phyloP scores from a whole-genome alignment of 2,888 invertebrate species.

The Drosophila fungiperda region DNA sequence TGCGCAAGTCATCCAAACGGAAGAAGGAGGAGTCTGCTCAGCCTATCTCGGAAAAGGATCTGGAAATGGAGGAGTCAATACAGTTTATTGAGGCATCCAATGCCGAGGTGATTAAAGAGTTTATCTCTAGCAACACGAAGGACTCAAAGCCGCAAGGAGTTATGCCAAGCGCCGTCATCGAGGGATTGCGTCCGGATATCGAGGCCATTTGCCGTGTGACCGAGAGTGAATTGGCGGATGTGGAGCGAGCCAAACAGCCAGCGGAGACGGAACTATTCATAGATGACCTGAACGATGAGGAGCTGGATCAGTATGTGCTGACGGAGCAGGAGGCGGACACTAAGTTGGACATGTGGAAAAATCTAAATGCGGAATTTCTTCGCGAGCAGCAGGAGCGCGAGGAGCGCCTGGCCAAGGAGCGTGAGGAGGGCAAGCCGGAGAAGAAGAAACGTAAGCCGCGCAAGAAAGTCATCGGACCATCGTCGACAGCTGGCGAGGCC shows the following conservation, averaged over 20 bases:
- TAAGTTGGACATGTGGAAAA: slow-evolving; percentile 95
- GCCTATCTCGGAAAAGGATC: slow-evolving; percentile 63
- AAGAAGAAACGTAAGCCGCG: slow-evolving; percentile 90
- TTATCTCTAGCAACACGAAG: slow-evolving; percentile 80
- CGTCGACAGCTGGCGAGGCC: slow-evolving; percentile 93
- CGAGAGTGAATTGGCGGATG: slow-evolving; percentile 84
- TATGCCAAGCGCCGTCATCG: slow-evolving; percentile 64
- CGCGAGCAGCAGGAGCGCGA: slow-evolving; percentile 94
- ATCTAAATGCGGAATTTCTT: slow-evolving; percentile 94
- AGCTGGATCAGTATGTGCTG: slow-evolving; percentile 94
- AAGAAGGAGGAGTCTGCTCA: slow-evolving; percentile 16
- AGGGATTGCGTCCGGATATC: slow-evolving; percentile 89
- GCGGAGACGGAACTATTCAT: slow-evolving; percentile 86
- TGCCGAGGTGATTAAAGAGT: slow-evolving; percentile 85
- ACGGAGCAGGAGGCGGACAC: slow-evolving; percentile 91
- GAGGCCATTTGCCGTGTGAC: slow-evolving; percentile 91
- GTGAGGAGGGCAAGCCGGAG: slow-evolving; percentile 94
- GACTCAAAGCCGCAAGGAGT: slow-evolving; percentile 23
- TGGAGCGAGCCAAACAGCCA: slow-evolving; percentile 82
- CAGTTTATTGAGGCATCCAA: slow-evolving; percentile 86
- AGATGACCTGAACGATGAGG: slow-evolving; percentile 94
- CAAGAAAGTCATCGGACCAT: slow-evolving; percentile 88
- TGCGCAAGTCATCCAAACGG: slow-evolving; percentile 47
- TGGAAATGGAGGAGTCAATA: slow-evolving; percentile 84
- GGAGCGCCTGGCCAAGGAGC: slow-evolving; percentile 91